Evolutionary conservation across 1,140 invertebrate genomes (phyloP).

Genomic region (Bombus pyrosoma): DNA sequence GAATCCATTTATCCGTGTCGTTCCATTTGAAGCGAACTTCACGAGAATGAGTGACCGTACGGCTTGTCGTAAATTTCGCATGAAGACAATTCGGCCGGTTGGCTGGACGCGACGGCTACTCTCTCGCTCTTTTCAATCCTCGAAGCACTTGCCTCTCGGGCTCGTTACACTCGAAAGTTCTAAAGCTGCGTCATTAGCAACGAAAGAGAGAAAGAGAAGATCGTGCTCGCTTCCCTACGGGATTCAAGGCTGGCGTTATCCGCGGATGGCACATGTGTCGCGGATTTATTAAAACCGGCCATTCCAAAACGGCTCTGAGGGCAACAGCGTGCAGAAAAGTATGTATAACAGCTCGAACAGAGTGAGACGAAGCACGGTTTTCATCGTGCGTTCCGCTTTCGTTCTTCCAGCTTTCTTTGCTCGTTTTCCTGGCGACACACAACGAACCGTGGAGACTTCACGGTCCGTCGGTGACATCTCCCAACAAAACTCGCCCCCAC

Average conservation of each 20-base stretch:
- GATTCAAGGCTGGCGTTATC: slow-evolving; percentile 45
- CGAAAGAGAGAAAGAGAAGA: background rate
- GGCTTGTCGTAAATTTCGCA: slow-evolving; percentile 44
- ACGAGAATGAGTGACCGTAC: background rate
- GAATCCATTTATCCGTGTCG: slow-evolving; percentile 33
- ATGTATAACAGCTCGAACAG: background rate
- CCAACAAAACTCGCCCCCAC: background rate
- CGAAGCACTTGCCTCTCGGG: background rate
- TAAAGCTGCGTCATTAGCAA: slow-evolving; percentile 35
- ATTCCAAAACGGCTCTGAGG: background rate
- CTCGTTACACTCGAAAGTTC: slow-evolving; percentile 33
- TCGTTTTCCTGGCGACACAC: background rate
- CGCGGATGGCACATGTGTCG: background rate
- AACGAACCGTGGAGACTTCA: background rate
- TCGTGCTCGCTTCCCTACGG: background rate
- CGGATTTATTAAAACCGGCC: slow-evolving; percentile 38
- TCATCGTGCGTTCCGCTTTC: background rate
- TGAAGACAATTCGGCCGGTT: slow-evolving; percentile 36
- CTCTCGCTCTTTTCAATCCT: background rate
- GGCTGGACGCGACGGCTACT: background rate
- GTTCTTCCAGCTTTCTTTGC: background rate
- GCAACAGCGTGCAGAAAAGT: background rate
- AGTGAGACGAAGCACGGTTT: background rate
- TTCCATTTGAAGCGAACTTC: background rate
- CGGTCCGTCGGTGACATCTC: background rate